Base-by-base conservation (phyloP, 1,140 invertebrate species). In the Drosophila tristis region DNA sequence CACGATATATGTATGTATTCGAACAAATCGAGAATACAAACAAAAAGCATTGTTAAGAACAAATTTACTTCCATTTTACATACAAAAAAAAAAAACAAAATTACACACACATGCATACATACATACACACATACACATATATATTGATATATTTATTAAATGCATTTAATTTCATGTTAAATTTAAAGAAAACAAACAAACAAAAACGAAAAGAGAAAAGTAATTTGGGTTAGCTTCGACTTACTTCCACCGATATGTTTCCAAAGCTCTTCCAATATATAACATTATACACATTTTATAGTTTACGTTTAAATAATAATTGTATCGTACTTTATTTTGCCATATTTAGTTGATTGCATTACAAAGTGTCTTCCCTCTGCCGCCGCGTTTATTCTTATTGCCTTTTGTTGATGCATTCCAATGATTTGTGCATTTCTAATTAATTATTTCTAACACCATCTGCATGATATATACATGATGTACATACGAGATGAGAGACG, bases 121-220 rank as follows among this genome's bases (percentile, higher is more conserved):
- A 45, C 66, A 73, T 43, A 67, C 71, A 66, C 25, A 50, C 44
- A 53, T 15, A 63, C 16, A 80, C 59, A 86, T 31, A 76, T 43
- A 67, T 57, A 73, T 73, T 39, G 23, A 53, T 51, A 74, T 86
- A 86, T 86, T 86, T 86, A 86, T 86, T 86, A 65, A 86, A 82
- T 87, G 84, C 84, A 87, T 87, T 87, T 89, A 89, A 84, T 89
- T 89, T 89, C 84, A 89, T 84, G 64, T 90, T 89, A 80, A 76
- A 82, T 73, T 87, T 79, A 79, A 65, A 67, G 15, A 43, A 51
- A 47, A 64, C 20, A 20, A 20, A 20, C 20, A 62, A 74, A 49
- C 20, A 56, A 67, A 80, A 66, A 54, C 48, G 53, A 71, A 57
- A 62, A 39, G 13, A 43, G 29, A 29, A 39, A 58, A 58, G 77